Base-by-base conservation (phyloP, 2,113 vertebrate species). In the Neomonachus schauinslandi region DNA sequence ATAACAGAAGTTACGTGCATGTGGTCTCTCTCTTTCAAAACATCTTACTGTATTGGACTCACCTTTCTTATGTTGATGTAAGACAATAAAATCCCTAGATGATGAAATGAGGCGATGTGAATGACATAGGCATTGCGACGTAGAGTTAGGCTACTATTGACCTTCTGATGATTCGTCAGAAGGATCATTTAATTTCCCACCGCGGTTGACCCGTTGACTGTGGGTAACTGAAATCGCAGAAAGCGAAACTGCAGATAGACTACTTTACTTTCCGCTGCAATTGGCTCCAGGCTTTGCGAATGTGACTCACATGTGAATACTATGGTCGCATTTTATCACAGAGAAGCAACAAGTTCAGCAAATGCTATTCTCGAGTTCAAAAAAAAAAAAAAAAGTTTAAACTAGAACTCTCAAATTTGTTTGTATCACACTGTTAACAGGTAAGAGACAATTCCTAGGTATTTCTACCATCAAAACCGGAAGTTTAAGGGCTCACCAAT, bases 191-290 rank as follows among this genome's bases (percentile, higher is more conserved):
- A 16, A 31, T 53, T 33, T 51, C 46, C 4, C 9, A 19, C 16
- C 5, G 5, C 4, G 2, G 46, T 33, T 5, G 16, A 33, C 76
- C 16, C 1, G 1, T 12, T 53, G 76, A 53, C 31, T 5, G 5
- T 16, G 10, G 26, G 74, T 77, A 18, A 77, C 28, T 5, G 46
- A 51, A 71, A 79, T 46, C 9, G 1, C 9, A 1, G 28, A 51
- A 51, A 79, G 28, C 9, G 28, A 51, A 79, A 51, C 49, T 31
- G 76, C 46, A 10, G 9, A 53, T 33, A 33, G 28, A 51, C 46
- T 19, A 21, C 28, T 77, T 49, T 77, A 22, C n/a, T 11, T 42
- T 42, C 65, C 26, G 4, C 9, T 15, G 53, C 53, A 55, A 55
- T 26, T 0, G 4, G 15, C 55, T 55, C 5, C 15, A 61, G 42